Evolutionary conservation across 2,888 invertebrate genomes (phyloP), one percentile per base, ranked within the genome.

Genomic region (Phymatocera aterrima): DNA sequence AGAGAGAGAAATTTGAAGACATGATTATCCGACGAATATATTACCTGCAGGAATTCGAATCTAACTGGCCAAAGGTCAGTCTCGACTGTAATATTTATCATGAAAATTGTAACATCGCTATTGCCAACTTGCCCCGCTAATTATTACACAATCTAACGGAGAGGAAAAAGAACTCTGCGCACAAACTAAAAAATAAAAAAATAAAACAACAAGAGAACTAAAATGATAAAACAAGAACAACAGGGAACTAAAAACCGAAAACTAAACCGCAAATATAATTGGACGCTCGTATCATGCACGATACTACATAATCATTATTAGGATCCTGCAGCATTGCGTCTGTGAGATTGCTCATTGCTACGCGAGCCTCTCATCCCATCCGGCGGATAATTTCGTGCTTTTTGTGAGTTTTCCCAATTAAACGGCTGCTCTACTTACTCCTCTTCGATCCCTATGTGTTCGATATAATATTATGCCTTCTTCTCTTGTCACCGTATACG

Each of bases 1-100:
- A 34, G 46, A 48, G 21, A 48, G 24, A 48, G 28, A 4, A 61
- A 4, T 61, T 54, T 10, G 72, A 83, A 79, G 79, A 79, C 80
- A 65, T 61, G 43, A 43, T 10, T 80, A 80, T 80, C 82, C 81
- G 78, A 74, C 81, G 78, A 81, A 83, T 82, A 57, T 57, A 12
- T 57, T 57, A 57, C 24, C 21, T 10, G 61, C 15, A n/a, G 61
- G 34, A 61, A 61, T 61, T 61, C 82, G 80, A 81, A 83, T 82
- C 57, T 81, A 82, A 87, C 87, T 87, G 86, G 87, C 85, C 86
- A 83, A 84, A 88, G 87, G 87, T 87, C 87, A 87, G 87, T 88
- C n/a, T n/a, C n/a, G n/a, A n/a, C n/a, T n/a, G n/a, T n/a, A n/a
- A n/a, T n/a, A n/a, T n/a, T 81, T 78, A 83, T 83, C 81, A 37